phyloP scores from a whole-genome alignment of 2,797 vertebrate genomes.

The Poecilia wingei region DNA sequence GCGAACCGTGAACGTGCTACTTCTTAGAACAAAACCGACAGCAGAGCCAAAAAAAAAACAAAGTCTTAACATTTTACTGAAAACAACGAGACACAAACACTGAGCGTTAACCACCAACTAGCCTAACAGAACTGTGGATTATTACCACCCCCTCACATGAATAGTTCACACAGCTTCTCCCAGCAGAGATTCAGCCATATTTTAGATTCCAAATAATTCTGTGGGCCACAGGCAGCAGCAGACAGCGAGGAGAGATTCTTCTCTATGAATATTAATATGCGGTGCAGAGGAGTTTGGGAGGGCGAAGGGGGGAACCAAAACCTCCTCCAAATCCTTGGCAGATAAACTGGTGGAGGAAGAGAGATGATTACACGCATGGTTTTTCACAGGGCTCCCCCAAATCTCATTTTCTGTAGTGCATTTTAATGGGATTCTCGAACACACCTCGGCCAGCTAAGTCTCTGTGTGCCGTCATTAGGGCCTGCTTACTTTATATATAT shows the following conservation, averaged over 20 bases:
- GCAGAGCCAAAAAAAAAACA: neutral
- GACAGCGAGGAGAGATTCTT: slow-evolving; percentile 70
- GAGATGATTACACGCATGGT: slow-evolving; percentile 83
- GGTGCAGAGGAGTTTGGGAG: slow-evolving; percentile 45
- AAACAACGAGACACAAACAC: slow-evolving; percentile 1
- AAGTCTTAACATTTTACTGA: neutral
- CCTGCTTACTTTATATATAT: slow-evolving; percentile 24
- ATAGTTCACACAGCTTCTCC: slow-evolving; percentile 44
- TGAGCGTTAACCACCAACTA: slow-evolving; percentile 2
- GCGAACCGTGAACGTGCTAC: slow-evolving; percentile 11
- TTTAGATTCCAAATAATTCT: slow-evolving; percentile 64
- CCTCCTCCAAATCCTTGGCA: slow-evolving; percentile 77
- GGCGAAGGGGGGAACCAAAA: slow-evolving; percentile 67
- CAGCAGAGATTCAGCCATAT: slow-evolving; percentile 54
- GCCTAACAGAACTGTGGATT: slow-evolving; percentile 1
- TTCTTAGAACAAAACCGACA: slow-evolving; percentile 10
- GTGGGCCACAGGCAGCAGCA: slow-evolving; percentile 64
- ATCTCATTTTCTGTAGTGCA: slow-evolving; percentile 84
- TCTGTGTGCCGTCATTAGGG: slow-evolving; percentile 37
- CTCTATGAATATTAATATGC: slow-evolving; percentile 80
- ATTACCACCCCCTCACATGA: slow-evolving; percentile 7
- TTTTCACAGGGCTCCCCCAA: slow-evolving; percentile 80
- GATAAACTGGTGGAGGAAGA: slow-evolving; percentile 78
- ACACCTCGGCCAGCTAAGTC: slow-evolving; percentile 68
- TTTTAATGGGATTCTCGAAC: slow-evolving; percentile 78